Conservation (phyloP, 2,888 invertebrate species). For the Noctua pronuba region DNA sequence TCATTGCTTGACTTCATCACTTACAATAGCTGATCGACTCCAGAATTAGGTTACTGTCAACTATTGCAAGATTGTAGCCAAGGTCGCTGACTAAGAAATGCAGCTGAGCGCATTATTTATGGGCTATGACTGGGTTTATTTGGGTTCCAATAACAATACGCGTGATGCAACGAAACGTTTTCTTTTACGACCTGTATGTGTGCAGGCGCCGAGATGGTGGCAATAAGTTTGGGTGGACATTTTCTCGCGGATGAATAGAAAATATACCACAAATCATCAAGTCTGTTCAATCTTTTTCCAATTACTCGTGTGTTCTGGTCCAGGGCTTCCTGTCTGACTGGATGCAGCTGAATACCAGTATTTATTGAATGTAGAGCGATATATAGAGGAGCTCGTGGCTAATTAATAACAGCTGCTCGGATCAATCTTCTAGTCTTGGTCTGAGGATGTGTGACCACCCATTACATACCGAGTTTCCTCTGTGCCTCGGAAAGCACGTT, state of each 20-base stretch:
- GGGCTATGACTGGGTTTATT: slow-evolving; percentile 50
- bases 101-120: slow-evolving; percentile 54
- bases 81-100: slow-evolving; percentile 56
- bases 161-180: slow-evolving; percentile 62
- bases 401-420: too few relatives aligned
- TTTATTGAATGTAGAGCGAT: too few relatives aligned
- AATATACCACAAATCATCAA: too few relatives aligned
- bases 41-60: slow-evolving; percentile 39
- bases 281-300: not conserved
- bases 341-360: not conserved
- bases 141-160: slow-evolving; percentile 47
- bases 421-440: too few relatives aligned
- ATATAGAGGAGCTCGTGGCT: too few relatives aligned
- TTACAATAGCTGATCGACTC: slow-evolving; percentile 22
- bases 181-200: slow-evolving; percentile 51
- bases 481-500: too few relatives aligned
- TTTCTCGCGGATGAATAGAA: not conserved
- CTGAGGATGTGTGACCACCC: too few relatives aligned
- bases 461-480: too few relatives aligned
- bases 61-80: slow-evolving; percentile 40
- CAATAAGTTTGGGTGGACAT: slow-evolving; percentile 26
- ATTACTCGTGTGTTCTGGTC: not conserved
- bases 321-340: not conserved
- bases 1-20: slow-evolving; percentile 56
- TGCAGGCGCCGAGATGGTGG: slow-evolving; percentile 34